Evolutionary conservation across 2,888 invertebrate genomes (phyloP).

Genomic region (Xestobium rufovillosum): DNA sequence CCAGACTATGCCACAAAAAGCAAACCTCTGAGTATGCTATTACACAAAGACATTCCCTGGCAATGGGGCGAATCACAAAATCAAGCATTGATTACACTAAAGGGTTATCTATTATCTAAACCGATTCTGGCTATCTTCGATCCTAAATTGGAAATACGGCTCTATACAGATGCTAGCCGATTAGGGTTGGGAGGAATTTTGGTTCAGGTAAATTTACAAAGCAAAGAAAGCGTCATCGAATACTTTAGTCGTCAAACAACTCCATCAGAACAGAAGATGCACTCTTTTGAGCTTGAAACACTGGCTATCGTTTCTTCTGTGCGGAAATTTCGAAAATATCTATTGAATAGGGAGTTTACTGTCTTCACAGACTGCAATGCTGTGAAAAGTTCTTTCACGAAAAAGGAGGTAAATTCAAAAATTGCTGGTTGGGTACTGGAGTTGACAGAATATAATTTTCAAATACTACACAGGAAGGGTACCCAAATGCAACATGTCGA

Average conservation of each 20-base stretch:
- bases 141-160: constrained; percentile 8
- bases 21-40: no score
- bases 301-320: constrained; percentile 16
- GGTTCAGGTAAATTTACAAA: constrained; percentile 12
- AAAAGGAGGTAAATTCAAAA: constrained; percentile 13
- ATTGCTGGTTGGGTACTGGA: constrained; percentile 14
- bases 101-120: no score
- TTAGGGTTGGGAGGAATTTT: constrained; percentile 13
- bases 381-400: constrained; percentile 12
- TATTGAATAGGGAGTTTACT: constrained; percentile 12
- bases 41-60: no score
- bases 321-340: constrained; percentile 13
- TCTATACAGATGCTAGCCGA: constrained; percentile 16
- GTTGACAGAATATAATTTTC: constrained; percentile 9
- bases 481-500: constrained; percentile 14
- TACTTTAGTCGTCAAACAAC: constrained; percentile 29
- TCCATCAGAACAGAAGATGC: constrained; percentile 18
- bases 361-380: constrained; percentile 20
- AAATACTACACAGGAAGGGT: constrained; percentile 5
- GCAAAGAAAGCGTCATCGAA: constrained; percentile 22
- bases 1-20: no score
- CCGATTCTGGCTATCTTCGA: constrained; percentile 14
- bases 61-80: no score
- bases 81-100: no score
- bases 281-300: constrained; percentile 20